A percentile compares a stretch with the other conserved stretches of the same genome.
These are phyloP conservation scores for Piaya cayana DNA, from an alignment of 2,113 vertebrate species.

Conservation along the genomic window DNA sequence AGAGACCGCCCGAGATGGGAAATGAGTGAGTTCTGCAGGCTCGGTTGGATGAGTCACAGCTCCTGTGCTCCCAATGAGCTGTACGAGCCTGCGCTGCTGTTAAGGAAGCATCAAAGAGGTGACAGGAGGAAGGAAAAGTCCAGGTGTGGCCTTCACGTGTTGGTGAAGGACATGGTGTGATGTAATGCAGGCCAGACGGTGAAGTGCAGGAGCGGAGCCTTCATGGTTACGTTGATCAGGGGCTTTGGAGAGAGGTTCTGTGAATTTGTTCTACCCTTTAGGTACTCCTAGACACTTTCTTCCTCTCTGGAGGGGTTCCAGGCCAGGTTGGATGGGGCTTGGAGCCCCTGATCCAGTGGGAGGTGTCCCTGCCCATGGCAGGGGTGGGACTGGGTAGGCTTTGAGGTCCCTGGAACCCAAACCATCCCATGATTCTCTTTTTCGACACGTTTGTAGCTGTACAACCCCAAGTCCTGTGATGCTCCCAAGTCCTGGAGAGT, in stretches of 20 bases:
- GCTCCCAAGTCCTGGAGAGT: background rate
- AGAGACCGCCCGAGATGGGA: background rate
- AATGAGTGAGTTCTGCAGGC: background rate
- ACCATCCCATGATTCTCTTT: too few species aligned
- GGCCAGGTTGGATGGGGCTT: too few species aligned
- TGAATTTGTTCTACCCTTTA: background rate
- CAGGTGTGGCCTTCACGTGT: accelerated
- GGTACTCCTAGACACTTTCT: too few species aligned
- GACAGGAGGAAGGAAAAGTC: background rate
- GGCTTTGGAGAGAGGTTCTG: background rate
- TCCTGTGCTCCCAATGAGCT: background rate
- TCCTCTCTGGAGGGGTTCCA: too few species aligned
- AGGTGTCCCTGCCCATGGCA: too few species aligned
- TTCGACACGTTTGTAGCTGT: too few species aligned
- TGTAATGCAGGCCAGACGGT: accelerated
- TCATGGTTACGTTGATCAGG: too few species aligned
- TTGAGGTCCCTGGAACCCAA: too few species aligned
- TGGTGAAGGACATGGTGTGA: background rate
- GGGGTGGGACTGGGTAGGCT: too few species aligned
- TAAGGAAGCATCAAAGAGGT: background rate
- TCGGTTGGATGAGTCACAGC: background rate
- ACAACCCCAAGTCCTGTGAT: background rate
- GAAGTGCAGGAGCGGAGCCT: accelerated
- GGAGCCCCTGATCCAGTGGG: too few species aligned
- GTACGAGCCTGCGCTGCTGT: background rate